Evolutionary conservation across 2,888 invertebrate genomes (phyloP).

Genomic region (Dynastes grantii): DNA sequence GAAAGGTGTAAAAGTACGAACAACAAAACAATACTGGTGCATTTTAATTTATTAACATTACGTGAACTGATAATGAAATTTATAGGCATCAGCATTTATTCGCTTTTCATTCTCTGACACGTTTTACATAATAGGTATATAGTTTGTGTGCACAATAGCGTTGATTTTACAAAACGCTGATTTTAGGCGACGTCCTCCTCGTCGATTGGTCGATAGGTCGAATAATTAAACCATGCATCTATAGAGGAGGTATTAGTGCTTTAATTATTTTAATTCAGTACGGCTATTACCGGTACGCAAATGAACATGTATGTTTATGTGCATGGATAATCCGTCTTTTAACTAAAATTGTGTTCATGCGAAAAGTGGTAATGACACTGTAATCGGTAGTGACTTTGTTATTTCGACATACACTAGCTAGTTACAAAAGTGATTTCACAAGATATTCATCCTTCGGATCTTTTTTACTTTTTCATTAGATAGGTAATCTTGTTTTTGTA

Average conservation of each 20-base stretch:
- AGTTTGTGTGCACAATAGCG: not conserved
- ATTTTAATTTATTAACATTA: not conserved
- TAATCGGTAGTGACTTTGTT: no score
- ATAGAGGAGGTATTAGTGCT: not conserved
- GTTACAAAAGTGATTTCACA: no score
- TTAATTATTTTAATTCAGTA: conserved; percentile 10
- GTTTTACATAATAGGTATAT: not conserved
- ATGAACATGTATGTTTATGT: not conserved
- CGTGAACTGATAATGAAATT: not conserved
- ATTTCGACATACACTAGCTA: no score
- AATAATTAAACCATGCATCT: conserved; percentile 6
- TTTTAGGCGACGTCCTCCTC: conserved; percentile 19
- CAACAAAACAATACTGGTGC: no score
- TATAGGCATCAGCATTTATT: not conserved
- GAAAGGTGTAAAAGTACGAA: no score
- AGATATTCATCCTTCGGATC: no score
- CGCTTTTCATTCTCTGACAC: not conserved
- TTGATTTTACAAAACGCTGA: not conserved
- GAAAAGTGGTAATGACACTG: no score
- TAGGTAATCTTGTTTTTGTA: no score
- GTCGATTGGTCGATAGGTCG: not conserved
- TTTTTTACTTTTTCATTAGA: no score
- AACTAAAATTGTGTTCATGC: not conserved
- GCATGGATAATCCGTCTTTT: not conserved
- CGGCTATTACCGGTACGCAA: not conserved